phyloP scores from a whole-genome alignment of 2,113 vertebrate species.

The Lampris megalopsis region DNA sequence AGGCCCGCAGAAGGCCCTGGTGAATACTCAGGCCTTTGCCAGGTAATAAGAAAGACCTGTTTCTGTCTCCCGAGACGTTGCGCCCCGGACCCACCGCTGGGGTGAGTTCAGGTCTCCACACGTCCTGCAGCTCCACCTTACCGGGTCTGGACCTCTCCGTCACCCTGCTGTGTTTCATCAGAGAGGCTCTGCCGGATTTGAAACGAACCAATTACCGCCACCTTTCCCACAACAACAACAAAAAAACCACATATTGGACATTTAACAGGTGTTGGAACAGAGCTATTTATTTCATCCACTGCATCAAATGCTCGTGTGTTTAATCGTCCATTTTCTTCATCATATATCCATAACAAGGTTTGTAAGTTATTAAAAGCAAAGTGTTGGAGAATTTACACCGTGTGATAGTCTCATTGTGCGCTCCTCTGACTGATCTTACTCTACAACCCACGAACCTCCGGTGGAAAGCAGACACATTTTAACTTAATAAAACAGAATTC shows the following conservation, averaged over 20 bases:
- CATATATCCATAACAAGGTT: slow-evolving; percentile 64
- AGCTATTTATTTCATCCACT: slow-evolving; percentile 79
- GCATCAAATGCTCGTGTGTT: slow-evolving; percentile 75
- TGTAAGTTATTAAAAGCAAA: slow-evolving; percentile 69
- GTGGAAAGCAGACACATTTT: slow-evolving; percentile 76
- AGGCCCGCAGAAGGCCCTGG: slow-evolving; percentile 50
- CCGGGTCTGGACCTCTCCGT: slow-evolving; percentile 23
- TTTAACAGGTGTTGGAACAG: slow-evolving; percentile 64
- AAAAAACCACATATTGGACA: slow-evolving; percentile 63
- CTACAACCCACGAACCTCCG: slow-evolving; percentile 68
- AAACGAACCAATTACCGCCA: slow-evolving; percentile 21
- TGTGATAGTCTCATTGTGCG: slow-evolving; percentile 50
- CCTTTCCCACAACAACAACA: background rate
- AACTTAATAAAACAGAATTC: slow-evolving; percentile 77
- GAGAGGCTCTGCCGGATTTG: slow-evolving; percentile 15
- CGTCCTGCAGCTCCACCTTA: slow-evolving; percentile 53
- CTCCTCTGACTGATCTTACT: slow-evolving; percentile 31
- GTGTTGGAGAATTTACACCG: slow-evolving; percentile 66
- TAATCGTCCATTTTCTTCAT: slow-evolving; percentile 36
- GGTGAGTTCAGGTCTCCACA: slow-evolving; percentile 69
- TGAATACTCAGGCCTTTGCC: slow-evolving; percentile 21
- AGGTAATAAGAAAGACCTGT: slow-evolving; percentile 49
- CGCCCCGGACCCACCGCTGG: slow-evolving; percentile 61
- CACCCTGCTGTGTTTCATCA: slow-evolving; percentile 17
- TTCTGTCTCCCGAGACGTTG: slow-evolving; percentile 53